Conservation (phyloP, 2,113 vertebrate genomes). For the Isichthys henryi region DNA sequence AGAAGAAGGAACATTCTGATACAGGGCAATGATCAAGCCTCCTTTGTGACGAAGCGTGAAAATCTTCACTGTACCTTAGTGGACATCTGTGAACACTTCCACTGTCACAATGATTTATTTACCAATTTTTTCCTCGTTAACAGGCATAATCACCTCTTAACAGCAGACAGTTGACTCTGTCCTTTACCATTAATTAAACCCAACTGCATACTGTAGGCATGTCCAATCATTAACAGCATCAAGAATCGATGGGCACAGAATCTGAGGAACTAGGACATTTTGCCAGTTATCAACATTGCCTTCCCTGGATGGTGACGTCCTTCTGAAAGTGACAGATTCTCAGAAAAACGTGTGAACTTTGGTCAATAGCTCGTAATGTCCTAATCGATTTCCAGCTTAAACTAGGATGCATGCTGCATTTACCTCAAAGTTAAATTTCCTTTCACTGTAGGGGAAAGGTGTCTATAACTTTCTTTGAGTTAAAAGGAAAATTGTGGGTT, state of each 20-base stretch:
- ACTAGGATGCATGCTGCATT: neutral
- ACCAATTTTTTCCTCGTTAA: constrained; percentile 1
- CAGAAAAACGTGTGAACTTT: neutral
- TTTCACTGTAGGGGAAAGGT: neutral
- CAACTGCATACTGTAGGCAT: neutral
- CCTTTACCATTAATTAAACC: neutral
- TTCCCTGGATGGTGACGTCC: neutral
- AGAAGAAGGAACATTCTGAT: neutral
- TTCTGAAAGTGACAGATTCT: neutral
- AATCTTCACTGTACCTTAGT: constrained; percentile 22
- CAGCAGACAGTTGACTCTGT: neutral
- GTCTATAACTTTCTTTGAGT: neutral
- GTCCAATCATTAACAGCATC: neutral
- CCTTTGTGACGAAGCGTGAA: neutral
- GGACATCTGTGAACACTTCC: constrained; percentile 46
- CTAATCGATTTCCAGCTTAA: neutral
- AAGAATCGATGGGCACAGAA: neutral
- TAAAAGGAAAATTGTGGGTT: neutral
- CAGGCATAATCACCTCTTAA: neutral
- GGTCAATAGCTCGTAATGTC: neutral
- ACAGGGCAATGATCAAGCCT: neutral
- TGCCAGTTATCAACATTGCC: neutral
- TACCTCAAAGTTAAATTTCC: neutral
- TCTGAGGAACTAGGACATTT: neutral
- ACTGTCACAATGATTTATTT: constrained; percentile 20